Percentiles rank a stretch among this genome's conserved stretches.
Conservation (phyloP, 2,888 invertebrate species). For the Idaea aversata region DNA sequence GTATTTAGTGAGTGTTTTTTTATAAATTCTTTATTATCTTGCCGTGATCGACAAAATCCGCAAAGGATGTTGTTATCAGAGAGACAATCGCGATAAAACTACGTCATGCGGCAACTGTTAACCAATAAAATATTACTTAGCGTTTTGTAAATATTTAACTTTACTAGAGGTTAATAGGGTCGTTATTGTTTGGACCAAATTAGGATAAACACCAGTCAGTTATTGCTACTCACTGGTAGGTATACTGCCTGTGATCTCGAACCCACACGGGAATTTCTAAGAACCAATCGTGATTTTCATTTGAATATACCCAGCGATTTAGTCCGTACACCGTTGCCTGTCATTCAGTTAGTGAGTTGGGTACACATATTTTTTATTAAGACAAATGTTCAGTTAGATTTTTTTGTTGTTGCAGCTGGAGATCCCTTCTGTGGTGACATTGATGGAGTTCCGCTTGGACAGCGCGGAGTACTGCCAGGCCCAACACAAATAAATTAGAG, state of each 20-base stretch:
- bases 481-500: slow-evolving; percentile 94
- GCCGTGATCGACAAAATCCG: slow-evolving; percentile 14
- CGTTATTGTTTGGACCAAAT: slow-evolving; percentile 2
- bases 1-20: slow-evolving; percentile 19
- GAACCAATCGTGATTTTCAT: not conserved
- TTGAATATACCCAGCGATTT: too few species aligned
- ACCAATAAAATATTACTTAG: slow-evolving; percentile 15
- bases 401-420: slow-evolving; percentile 84
- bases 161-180: slow-evolving; percentile 14
- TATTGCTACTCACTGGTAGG: too few species aligned
- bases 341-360: too few species aligned
- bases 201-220: slow-evolving; percentile 4
- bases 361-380: not conserved
- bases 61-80: slow-evolving; percentile 17
- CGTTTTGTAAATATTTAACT: slow-evolving; percentile 17
- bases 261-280: not conserved
- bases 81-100: slow-evolving; percentile 22
- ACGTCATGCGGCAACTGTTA: slow-evolving; percentile 7
- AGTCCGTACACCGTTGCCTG: too few species aligned
- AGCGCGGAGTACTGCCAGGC: slow-evolving; percentile 99
- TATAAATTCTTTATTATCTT: slow-evolving; percentile 21
- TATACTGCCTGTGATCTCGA: not conserved
- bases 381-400: slow-evolving; percentile 8
- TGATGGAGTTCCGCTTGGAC: slow-evolving; percentile 99
- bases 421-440: slow-evolving; percentile 94